Conservation (phyloP, 1,140 invertebrate genomes). For the Paraescarpia echinospica region DNA sequence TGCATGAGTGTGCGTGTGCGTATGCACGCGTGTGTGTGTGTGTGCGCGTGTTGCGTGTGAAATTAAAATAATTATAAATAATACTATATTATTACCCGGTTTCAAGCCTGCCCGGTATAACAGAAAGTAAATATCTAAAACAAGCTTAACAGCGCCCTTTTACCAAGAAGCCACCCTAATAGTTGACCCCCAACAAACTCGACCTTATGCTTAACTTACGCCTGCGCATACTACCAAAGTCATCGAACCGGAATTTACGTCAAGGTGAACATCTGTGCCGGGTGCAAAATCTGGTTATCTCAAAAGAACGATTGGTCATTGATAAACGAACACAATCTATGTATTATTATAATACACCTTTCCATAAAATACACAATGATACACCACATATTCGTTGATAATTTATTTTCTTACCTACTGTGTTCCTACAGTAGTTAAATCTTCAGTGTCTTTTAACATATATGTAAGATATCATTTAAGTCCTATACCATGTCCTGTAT, state of each 20-base stretch:
- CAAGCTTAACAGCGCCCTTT: background rate
- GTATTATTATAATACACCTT: background rate
- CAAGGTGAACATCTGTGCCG: background rate
- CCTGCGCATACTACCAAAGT: background rate
- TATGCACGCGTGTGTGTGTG: too few relatives aligned
- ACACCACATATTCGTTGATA: background rate
- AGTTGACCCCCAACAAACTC: background rate
- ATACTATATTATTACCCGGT: too few relatives aligned
- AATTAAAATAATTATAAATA: too few relatives aligned
- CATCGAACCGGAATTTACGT: background rate
- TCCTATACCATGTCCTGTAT: background rate
- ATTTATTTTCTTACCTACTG: background rate
- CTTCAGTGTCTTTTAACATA: background rate
- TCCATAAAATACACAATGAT: background rate
- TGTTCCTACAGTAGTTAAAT: background rate
- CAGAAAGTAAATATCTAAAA: too few relatives aligned
- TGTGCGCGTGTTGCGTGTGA: too few relatives aligned
- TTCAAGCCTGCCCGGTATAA: too few relatives aligned
- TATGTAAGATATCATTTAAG: background rate
- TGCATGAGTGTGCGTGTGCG: too few relatives aligned
- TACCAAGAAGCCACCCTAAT: background rate
- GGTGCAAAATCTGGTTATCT: background rate
- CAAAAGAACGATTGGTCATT: background rate
- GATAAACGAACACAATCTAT: background rate
- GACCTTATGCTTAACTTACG: background rate